phyloP scores from a whole-genome alignment of 2,888 invertebrate species.

The Morinoia aosen region DNA sequence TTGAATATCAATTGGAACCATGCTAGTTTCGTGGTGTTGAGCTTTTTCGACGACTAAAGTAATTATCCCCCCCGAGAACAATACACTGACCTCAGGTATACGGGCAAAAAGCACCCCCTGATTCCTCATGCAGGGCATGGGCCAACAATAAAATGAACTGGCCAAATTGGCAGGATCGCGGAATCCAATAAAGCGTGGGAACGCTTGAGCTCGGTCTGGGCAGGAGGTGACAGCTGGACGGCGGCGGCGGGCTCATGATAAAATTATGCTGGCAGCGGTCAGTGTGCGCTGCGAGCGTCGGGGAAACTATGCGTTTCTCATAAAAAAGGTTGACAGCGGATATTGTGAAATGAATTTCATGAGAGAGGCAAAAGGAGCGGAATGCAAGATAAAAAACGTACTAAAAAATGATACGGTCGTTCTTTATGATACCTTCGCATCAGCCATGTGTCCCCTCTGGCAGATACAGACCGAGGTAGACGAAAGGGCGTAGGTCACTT shows the following conservation, averaged over 20 bases:
- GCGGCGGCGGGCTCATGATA: not conserved
- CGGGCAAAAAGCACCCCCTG: not conserved
- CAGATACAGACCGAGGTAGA: not conserved
- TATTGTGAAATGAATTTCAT: not conserved
- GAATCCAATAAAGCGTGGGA: conserved; percentile 32
- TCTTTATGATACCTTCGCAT: not conserved
- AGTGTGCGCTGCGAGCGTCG: conserved; percentile 2
- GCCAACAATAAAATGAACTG: not conserved
- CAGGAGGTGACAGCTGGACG: not conserved
- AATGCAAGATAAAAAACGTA: not conserved
- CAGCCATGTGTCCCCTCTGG: not conserved
- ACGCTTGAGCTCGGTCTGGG: not conserved
- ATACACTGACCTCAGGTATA: not conserved
- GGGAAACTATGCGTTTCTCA: not conserved
- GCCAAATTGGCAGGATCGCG: not conserved
- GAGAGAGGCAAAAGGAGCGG: not conserved
- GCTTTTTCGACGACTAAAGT: not conserved
- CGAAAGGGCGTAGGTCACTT: not conserved
- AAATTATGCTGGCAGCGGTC: not conserved
- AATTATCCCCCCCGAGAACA: not conserved
- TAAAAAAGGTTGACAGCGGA: not conserved
- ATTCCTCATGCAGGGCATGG: not conserved
- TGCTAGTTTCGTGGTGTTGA: not conserved
- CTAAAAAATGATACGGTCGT: not conserved
- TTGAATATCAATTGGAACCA: not conserved